phyloP scores from a whole-genome alignment of 2,888 invertebrate genomes.

The Nomada hirtipes region DNA sequence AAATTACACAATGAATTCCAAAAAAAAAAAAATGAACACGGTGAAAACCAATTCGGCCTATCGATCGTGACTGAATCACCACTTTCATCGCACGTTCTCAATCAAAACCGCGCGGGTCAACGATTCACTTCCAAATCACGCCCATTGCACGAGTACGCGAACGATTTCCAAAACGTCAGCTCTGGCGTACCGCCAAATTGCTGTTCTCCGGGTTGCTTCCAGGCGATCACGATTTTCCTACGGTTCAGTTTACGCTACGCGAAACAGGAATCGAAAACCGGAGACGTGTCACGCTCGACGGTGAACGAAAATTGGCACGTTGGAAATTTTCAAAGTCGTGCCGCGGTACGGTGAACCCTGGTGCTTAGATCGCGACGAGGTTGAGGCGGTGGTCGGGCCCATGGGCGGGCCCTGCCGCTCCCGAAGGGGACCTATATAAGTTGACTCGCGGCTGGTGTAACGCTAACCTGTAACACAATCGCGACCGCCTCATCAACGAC shows the following conservation, averaged over 20 bases:
- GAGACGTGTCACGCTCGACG: constrained; percentile 33
- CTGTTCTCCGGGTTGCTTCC: background rate
- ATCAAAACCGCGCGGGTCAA: background rate
- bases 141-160: too few species aligned
- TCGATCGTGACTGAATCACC: background rate
- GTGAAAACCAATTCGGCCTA: too few species aligned
- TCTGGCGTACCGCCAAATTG: background rate
- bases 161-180: background rate
- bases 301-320: constrained; percentile 43
- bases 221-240: background rate
- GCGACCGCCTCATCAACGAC: constrained; percentile 76
- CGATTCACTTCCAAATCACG: background rate
- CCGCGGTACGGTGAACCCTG: constrained; percentile 63
- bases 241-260: constrained; percentile 5
- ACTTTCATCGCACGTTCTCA: background rate
- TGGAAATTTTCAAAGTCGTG: constrained; percentile 71
- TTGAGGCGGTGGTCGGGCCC: constrained; percentile 80
- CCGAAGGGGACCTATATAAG: constrained; percentile 83
- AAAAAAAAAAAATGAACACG: too few species aligned
- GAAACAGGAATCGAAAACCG: constrained; percentile 6
- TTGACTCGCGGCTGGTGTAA: constrained; percentile 77
- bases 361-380: constrained; percentile 64
- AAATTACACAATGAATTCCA: too few species aligned
- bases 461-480: constrained; percentile 81
- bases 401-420: constrained; percentile 83